Percentiles rank a stretch among this genome's conserved stretches.
Evolutionary conservation across 2,113 vertebrate genomes (phyloP).

Genomic region (Nothocercus nigrocapillus): DNA sequence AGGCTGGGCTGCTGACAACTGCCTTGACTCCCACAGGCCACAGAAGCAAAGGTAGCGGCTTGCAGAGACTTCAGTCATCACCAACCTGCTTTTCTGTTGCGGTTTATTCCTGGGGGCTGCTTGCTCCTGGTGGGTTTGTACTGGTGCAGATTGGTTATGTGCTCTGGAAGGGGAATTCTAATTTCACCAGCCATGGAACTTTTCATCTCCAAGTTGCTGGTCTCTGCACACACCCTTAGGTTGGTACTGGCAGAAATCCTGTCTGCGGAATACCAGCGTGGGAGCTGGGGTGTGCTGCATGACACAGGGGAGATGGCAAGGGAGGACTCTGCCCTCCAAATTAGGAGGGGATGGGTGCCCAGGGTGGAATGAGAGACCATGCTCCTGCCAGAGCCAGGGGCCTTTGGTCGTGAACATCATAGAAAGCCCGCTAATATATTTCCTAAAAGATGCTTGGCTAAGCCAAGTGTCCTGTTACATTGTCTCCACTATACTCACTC

Average conservation of each 20-base stretch:
- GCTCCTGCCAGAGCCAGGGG: accelerated
- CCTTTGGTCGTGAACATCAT: not conserved
- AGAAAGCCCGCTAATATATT: not conserved
- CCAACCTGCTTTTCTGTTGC: not conserved
- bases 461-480: not conserved
- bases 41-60: not conserved
- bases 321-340: not conserved
- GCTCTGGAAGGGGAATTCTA: not conserved
- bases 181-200: not conserved
- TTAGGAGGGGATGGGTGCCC: not conserved
- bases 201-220: not conserved
- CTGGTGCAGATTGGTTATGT: not conserved
- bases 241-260: not conserved
- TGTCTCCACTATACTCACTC: not conserved
- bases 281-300: not conserved
- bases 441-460: not conserved
- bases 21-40: not conserved
- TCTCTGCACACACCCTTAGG: not conserved
- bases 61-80: not conserved
- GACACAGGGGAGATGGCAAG: not conserved
- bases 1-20: not conserved
- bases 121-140: not conserved
- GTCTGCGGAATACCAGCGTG: not conserved
- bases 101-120: not conserved
- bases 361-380: not conserved